These are phyloP conservation scores for Scrobipalpa costella DNA, from an alignment of 2,888 invertebrate species.

Conservation along the genomic window DNA sequence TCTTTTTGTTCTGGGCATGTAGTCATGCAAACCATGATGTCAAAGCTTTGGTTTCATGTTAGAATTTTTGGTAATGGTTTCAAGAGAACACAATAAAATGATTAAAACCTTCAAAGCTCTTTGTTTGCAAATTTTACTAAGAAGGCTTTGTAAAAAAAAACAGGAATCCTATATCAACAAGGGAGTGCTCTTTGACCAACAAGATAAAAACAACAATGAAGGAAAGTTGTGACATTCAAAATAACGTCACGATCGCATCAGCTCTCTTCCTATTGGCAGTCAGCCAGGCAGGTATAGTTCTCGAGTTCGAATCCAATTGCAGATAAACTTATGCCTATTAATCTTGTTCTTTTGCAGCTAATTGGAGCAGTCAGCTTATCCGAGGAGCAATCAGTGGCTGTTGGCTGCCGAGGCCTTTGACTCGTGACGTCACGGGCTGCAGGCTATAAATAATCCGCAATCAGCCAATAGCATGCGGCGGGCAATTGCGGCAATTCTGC, in stretches of 20 bases:
- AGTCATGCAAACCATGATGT: neutral
- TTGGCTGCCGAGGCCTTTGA: slow-evolving; percentile 10
- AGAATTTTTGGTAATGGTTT: too few relatives aligned
- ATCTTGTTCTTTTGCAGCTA: slow-evolving; percentile 15
- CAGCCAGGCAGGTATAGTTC: neutral
- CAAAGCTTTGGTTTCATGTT: too few relatives aligned
- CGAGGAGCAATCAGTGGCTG: slow-evolving; percentile 8
- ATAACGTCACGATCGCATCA: neutral
- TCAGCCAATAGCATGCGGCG: slow-evolving; percentile 42
- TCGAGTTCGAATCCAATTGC: neutral
- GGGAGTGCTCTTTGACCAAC: neutral
- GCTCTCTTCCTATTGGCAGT: slow-evolving; percentile 3
- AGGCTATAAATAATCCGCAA: slow-evolving; percentile 30
- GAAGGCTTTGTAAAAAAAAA: neutral
- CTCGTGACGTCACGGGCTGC: slow-evolving; percentile 18
- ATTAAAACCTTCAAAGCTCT: too few relatives aligned
- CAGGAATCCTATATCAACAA: neutral
- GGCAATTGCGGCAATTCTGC: slow-evolving; percentile 22
- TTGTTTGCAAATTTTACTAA: neutral
- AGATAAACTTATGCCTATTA: neutral
- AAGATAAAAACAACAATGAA: slow-evolving; percentile 12
- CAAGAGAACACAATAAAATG: too few relatives aligned
- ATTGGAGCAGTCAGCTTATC: slow-evolving; percentile 8
- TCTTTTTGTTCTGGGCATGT: neutral
- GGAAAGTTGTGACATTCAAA: neutral